phyloP scores from a whole-genome alignment of 2,888 invertebrate genomes.

The Ceramica pisi region DNA sequence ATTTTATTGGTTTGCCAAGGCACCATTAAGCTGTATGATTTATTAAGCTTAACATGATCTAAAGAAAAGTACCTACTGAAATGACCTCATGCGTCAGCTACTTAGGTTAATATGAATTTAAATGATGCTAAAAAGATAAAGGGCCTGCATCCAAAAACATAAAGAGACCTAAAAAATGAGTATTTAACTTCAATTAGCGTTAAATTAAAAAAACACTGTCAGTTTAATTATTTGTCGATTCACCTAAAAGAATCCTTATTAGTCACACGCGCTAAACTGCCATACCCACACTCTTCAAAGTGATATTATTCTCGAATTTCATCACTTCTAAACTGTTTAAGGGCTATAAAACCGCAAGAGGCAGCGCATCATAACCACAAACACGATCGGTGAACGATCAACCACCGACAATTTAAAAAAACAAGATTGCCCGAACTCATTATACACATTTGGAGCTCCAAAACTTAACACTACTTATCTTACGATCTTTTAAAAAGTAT shows the following conservation, averaged over 20 bases:
- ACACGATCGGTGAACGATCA: slow-evolving; percentile 66
- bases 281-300: slow-evolving; percentile 47
- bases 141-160: background rate
- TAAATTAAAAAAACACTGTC: slow-evolving; percentile 42
- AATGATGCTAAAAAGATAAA: background rate
- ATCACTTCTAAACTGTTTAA: slow-evolving; percentile 61
- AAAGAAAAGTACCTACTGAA: no score
- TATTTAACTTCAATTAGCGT: slow-evolving; percentile 39
- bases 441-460: slow-evolving; percentile 61
- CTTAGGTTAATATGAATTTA: background rate
- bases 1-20: background rate
- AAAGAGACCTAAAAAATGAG: slow-evolving; percentile 4
- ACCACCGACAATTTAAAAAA: slow-evolving; percentile 61
- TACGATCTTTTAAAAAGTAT: slow-evolving; percentile 69
- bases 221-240: slow-evolving; percentile 42
- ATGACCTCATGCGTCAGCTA: slow-evolving; percentile 15
- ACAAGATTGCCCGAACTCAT: slow-evolving; percentile 61
- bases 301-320: slow-evolving; percentile 64
- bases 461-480: slow-evolving; percentile 67
- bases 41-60: no score
- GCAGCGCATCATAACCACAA: slow-evolving; percentile 68
- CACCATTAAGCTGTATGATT: background rate
- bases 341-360: slow-evolving; percentile 64
- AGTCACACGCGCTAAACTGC: slow-evolving; percentile 43
- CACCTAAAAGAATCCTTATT: slow-evolving; percentile 46